Evolutionary conservation across 2,113 vertebrate species (phyloP).

Genomic region (Brachyhypopomus gauderio): DNA sequence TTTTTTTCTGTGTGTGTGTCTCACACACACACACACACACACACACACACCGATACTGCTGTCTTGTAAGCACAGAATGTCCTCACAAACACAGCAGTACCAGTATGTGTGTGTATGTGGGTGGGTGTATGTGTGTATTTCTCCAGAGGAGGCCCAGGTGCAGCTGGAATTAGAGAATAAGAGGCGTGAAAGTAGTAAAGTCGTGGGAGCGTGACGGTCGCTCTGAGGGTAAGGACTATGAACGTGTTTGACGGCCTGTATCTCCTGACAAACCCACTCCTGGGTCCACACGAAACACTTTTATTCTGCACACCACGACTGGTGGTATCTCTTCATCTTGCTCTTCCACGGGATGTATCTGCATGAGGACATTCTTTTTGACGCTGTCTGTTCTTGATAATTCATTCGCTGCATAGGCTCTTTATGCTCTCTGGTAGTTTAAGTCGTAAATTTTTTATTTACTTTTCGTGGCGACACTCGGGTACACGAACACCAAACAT

Average conservation of each 20-base stretch:
- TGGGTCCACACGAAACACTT: constrained; percentile 53
- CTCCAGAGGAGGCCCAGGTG: constrained; percentile 60
- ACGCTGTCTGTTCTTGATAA: not conserved
- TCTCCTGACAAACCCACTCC: constrained; percentile 47
- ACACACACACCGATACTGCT: not conserved
- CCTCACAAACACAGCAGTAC: constrained; percentile 13
- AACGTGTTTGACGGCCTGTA: constrained; percentile 51
- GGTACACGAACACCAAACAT: too few species aligned
- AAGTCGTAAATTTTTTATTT: too few species aligned
- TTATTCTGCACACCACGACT: constrained; percentile 45
- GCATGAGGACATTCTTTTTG: not conserved
- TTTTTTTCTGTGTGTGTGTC: not conserved
- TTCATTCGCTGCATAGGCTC: not conserved
- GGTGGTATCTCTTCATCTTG: constrained; percentile 46
- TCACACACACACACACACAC: too few species aligned
- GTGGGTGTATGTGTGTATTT: constrained; percentile 29
- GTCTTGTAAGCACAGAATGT: constrained; percentile 1
- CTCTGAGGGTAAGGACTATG: constrained; percentile 48
- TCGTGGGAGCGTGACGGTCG: constrained; percentile 57
- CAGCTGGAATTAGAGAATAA: constrained; percentile 61
- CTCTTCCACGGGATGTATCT: constrained; percentile 9
- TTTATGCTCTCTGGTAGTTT: not conserved
- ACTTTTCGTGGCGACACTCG: too few species aligned
- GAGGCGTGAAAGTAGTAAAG: constrained; percentile 65
- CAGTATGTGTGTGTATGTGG: constrained; percentile 15